phyloP scores from a whole-genome alignment of 2,113 vertebrate genomes.

The Pelecanoides urinatrix region DNA sequence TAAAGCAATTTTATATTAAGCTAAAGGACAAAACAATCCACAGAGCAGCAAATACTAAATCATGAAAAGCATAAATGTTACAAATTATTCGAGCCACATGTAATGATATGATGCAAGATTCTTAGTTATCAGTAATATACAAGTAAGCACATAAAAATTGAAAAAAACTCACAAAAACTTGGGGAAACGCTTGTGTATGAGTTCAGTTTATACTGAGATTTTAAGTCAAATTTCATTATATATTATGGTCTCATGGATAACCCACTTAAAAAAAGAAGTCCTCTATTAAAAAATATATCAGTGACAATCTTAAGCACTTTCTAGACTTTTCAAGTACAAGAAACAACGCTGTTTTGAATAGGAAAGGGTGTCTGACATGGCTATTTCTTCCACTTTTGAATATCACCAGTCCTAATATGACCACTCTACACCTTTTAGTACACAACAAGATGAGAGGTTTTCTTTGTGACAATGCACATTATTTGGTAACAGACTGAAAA shows the following conservation, averaged over 20 bases:
- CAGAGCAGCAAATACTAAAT: background rate
- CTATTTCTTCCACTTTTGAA: background rate
- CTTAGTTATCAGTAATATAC: background rate
- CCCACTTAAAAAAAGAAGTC: background rate
- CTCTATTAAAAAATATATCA: background rate
- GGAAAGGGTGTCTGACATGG: background rate
- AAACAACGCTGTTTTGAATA: background rate
- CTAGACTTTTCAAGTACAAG: background rate
- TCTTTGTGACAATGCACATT: background rate
- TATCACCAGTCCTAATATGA: background rate
- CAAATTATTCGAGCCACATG: background rate
- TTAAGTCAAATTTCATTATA: background rate
- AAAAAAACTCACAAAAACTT: background rate
- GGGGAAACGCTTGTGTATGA: background rate
- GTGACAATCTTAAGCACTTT: background rate
- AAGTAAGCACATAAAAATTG: background rate
- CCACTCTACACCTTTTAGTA: background rate
- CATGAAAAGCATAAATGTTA: background rate
- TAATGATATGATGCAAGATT: background rate
- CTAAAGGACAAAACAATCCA: constrained; percentile 3
- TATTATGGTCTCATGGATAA: background rate
- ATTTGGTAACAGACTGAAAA: background rate
- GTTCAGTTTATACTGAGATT: background rate
- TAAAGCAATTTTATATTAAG: constrained; percentile 29
- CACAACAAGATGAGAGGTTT: background rate